Evolutionary conservation across 2,888 invertebrate genomes (phyloP).

Genomic region (Andrena fulva): DNA sequence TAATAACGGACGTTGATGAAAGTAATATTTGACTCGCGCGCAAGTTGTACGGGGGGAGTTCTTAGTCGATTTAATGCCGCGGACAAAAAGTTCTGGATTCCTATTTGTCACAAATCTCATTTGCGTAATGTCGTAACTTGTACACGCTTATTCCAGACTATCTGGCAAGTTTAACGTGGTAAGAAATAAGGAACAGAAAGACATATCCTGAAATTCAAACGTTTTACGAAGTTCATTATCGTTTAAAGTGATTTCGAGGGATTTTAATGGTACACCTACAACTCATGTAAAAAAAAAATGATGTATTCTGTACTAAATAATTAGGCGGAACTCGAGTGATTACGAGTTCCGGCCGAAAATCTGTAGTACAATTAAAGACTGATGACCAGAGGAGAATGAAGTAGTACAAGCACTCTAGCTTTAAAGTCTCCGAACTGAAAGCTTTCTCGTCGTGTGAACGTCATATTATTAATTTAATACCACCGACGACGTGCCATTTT

Average conservation of each 20-base stretch:
- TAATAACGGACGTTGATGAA: slow-evolving; percentile 57
- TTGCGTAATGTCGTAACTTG: slow-evolving; percentile 27
- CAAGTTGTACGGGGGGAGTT: slow-evolving; percentile 35
- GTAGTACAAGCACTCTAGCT: slow-evolving; percentile 60
- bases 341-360: slow-evolving; percentile 51
- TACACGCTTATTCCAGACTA: slow-evolving; percentile 30
- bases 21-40: slow-evolving; percentile 51
- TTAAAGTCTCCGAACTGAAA: slow-evolving; percentile 51
- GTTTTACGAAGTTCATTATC: slow-evolving; percentile 54
- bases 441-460: slow-evolving; percentile 20
- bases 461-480: slow-evolving; percentile 38
- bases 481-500: slow-evolving; percentile 59
- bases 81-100: slow-evolving; percentile 28
- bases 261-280: slow-evolving; percentile 44
- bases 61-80: slow-evolving; percentile 29
- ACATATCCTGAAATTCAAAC: slow-evolving; percentile 72
- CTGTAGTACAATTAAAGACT: slow-evolving; percentile 72
- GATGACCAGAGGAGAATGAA: slow-evolving; percentile 60
- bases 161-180: slow-evolving; percentile 34
- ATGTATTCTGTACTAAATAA: slow-evolving; percentile 47
- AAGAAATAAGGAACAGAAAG: slow-evolving; percentile 51
- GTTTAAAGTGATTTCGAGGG: slow-evolving; percentile 25
- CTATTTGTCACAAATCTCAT: slow-evolving; percentile 34
- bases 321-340: slow-evolving; percentile 41
- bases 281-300: slow-evolving; percentile 30